Percentiles rank a stretch among this genome's conserved stretches.
phyloP scores from a whole-genome alignment of 2,797 vertebrate genomes.

The Parambassis ranga region DNA sequence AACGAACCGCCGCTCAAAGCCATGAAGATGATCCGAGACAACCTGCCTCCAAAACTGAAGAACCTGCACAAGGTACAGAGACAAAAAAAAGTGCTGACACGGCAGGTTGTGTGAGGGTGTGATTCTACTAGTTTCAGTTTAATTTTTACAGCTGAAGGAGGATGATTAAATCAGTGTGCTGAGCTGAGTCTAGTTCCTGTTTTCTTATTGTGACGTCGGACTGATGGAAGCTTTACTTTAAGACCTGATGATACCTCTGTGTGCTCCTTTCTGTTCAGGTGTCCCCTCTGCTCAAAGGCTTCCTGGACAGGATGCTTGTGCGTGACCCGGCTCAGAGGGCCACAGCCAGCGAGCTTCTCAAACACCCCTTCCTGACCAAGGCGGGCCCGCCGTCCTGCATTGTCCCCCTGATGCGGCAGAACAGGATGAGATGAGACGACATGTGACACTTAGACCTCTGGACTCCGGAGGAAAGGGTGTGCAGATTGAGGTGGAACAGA shows the following conservation, averaged over 20 bases:
- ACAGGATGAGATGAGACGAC: constrained; percentile 87
- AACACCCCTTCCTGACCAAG: constrained; percentile 90
- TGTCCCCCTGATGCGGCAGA: constrained; percentile 94
- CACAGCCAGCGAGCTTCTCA: constrained; percentile 87
- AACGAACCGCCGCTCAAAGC: constrained; percentile 96
- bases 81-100: no score
- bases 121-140: no score
- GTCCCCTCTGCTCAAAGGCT: constrained; percentile 91
- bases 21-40: constrained; percentile 99
- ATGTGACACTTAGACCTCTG: background rate
- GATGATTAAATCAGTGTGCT: background rate
- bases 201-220: background rate
- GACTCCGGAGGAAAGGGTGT: constrained; percentile 6
- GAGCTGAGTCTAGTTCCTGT: background rate
- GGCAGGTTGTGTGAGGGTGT: no score
- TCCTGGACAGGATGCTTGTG: constrained; percentile 92
- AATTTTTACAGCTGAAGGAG: no score
- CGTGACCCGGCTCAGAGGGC: constrained; percentile 89
- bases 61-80: constrained; percentile 92
- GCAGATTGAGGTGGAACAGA: constrained; percentile 34
- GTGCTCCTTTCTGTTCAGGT: constrained; percentile 72
- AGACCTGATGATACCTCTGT: background rate
- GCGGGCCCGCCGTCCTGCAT: constrained; percentile 90
- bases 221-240: background rate
- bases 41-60: constrained; percentile 93